These are phyloP conservation scores for Cydia fagiglandana DNA, from an alignment of 1,140 invertebrate genomes.

Conservation along the genomic window DNA sequence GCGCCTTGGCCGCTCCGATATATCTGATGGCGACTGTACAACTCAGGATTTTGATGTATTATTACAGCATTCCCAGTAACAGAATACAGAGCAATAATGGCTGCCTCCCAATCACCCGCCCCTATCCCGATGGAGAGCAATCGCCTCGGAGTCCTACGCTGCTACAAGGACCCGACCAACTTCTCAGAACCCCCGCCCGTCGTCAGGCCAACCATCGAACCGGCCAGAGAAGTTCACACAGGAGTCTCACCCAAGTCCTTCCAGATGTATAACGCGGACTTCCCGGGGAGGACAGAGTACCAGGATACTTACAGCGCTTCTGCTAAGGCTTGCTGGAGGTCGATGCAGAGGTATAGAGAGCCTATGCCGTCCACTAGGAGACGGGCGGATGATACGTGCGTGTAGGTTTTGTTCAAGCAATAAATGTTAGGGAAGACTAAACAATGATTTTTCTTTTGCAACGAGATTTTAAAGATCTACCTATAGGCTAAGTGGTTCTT, in stretches of 20 bases:
- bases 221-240: conserved; percentile 56
- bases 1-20: no score
- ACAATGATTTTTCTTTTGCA: neutral
- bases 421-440: conserved; percentile 39
- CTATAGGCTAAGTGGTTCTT: no score
- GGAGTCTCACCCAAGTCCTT: conserved; percentile 66
- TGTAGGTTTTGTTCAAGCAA: conserved; percentile 45
- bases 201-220: conserved; percentile 62
- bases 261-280: conserved; percentile 76
- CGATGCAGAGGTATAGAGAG: conserved; percentile 80
- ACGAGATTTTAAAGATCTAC: neutral
- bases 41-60: neutral
- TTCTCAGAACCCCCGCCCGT: conserved; percentile 60
- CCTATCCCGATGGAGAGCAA: conserved; percentile 65
- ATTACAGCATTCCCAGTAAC: conserved; percentile 60
- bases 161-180: conserved; percentile 69
- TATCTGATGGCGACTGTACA: no score
- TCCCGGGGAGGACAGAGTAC: conserved; percentile 81
- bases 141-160: conserved; percentile 59
- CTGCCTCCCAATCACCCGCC: conserved; percentile 61
- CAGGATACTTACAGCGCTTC: conserved; percentile 80
- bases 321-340: conserved; percentile 80
- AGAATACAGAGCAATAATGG: conserved; percentile 66
- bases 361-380: conserved; percentile 80
- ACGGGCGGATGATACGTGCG: conserved; percentile 74